Percentiles rank a stretch among this genome's conserved stretches.
Evolutionary conservation across 92 coral and sea anemone genomes (phyloP).

Genomic region (Micromussa lordhowensis): DNA sequence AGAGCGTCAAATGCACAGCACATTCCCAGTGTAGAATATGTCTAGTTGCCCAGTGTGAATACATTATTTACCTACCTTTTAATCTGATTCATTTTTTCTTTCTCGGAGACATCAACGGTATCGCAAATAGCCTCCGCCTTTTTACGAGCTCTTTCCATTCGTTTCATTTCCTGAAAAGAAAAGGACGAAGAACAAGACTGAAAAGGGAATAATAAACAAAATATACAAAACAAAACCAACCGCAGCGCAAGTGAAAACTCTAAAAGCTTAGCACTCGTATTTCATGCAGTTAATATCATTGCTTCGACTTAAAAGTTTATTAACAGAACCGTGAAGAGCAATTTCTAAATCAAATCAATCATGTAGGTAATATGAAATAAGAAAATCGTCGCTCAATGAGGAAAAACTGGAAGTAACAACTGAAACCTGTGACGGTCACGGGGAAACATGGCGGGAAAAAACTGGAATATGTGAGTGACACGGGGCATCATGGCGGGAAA

Average conservation of each 20-base stretch:
- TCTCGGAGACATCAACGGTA: constrained; percentile 89
- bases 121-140: constrained; percentile 98
- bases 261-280: neutral
- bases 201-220: too few species aligned
- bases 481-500: neutral
- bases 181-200: neutral
- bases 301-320: too few species aligned
- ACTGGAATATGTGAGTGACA: neutral
- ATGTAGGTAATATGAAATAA: too few species aligned
- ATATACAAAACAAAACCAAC: neutral
- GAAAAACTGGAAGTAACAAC: neutral
- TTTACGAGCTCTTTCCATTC: constrained; percentile 91
- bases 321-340: too few species aligned
- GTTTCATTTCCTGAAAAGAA: constrained; percentile 80
- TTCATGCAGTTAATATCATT: too few species aligned
- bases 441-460: too few species aligned
- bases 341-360: too few species aligned
- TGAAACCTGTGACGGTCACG: neutral
- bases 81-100: constrained; percentile 89
- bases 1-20: neutral
- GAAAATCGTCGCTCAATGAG: too few species aligned
- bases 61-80: constrained; percentile 63
- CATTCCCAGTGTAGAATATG: neutral
- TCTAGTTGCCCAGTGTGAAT: neutral
- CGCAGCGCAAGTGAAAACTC: neutral